Evolutionary conservation across 2,113 vertebrate species (phyloP), one percentile per base, ranked within the genome.

Genomic region (Phainopepla nitens): DNA sequence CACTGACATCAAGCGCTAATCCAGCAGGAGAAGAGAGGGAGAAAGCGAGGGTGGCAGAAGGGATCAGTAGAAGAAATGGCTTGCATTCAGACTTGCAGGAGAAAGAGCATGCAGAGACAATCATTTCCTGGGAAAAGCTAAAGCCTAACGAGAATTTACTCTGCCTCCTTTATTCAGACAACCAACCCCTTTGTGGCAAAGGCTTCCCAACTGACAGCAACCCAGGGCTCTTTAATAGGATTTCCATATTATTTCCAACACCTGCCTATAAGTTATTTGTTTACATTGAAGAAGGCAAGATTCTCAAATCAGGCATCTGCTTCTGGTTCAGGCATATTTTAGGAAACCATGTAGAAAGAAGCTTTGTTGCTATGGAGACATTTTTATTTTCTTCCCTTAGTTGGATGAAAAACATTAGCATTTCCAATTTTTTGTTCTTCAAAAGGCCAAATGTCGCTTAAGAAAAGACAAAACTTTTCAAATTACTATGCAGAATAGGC

Each of bases 191-290:
- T 98, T 98, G 98, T 98, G 97, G 96, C 94, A 85, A 28, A 69
- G 97, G 96, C 94, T 98, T 98, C 97, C 97, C 98, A 98, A 98
- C 95, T 98, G 98, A 98, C 98, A 98, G 98, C 95, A 98, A 98
- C 96, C 91, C 92, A 58, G 95, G 97, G 97, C 97, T 98, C 96
- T 97, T 98, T 98, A 98, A 98, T 98, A 98, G 98, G 98, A 98
- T 98, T 98, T 98, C 98, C 98, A 98, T 98, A 98, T 98, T 98
- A 98, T 98, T 98, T 98, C 97, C 94, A 98, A 98, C 98, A 98
- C 98, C 98, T 98, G 98, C 98, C 98, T 98, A 97, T 97, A 98
- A 98, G 98, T 98, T 98, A 98, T 98, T 98, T 98, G 98, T 98
- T 98, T 98, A 98, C 98, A 98, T 96, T 98, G 97, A 98, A 98